These are phyloP conservation scores for Entomobrya multifasciata DNA, from an alignment of 2,888 invertebrate species.

Conservation along the genomic window DNA sequence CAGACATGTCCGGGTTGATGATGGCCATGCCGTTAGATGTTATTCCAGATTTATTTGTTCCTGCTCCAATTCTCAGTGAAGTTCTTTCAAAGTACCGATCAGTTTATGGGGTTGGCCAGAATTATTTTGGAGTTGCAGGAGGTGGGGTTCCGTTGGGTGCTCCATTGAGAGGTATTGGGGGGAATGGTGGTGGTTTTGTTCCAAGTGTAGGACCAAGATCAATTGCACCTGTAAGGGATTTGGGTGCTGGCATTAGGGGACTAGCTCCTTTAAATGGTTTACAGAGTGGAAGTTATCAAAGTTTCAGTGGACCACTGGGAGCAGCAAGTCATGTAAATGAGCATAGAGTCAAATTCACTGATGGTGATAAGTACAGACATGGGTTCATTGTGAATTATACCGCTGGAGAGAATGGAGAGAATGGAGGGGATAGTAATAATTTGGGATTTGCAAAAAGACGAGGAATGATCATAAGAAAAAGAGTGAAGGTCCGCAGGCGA, in stretches of 20 bases:
- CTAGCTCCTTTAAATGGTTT: background rate
- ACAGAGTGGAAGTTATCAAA: constrained; percentile 30
- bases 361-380: background rate
- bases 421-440: background rate
- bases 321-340: constrained; percentile 8
- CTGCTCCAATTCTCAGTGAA: constrained; percentile 34
- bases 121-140: background rate
- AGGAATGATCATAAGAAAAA: background rate
- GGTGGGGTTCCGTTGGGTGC: background rate
- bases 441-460: constrained; percentile 31
- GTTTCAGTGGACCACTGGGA: background rate
- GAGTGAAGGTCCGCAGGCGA: constrained; percentile 10
- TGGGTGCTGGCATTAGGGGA: background rate
- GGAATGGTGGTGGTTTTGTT: constrained; percentile 21
- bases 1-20: constrained; percentile 46
- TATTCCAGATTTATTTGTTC: constrained; percentile 65
- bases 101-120: background rate
- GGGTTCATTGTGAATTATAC: background rate
- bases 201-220: constrained; percentile 20
- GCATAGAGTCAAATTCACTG: background rate
- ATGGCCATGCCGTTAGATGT: constrained; percentile 53
- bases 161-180: background rate
- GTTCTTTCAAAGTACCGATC: constrained; percentile 14
- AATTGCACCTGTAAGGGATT: background rate
- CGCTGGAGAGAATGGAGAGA: background rate